These are phyloP conservation scores for Solenopsis invicta DNA, from an alignment of 1,140 invertebrate species.

Conservation along the genomic window DNA sequence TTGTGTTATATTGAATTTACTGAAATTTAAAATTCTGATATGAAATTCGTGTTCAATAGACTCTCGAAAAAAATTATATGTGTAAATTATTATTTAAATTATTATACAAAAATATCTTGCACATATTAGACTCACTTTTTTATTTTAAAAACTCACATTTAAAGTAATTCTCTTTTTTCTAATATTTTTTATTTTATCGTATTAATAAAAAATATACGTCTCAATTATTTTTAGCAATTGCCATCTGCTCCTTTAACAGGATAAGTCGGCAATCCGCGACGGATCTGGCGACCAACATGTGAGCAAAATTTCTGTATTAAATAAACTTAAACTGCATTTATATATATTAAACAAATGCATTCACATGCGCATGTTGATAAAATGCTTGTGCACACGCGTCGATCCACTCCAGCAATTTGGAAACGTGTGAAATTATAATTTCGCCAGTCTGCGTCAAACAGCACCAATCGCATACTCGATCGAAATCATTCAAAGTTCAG, in stretches of 20 bases:
- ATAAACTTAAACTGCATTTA: constrained; percentile 24
- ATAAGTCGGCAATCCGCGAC: constrained; percentile 75
- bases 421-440: neutral
- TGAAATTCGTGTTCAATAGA: too few species aligned
- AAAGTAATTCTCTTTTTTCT: neutral
- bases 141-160: neutral
- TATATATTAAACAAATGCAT: neutral
- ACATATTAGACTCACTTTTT: too few species aligned
- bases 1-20: too few species aligned
- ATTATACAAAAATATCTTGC: too few species aligned
- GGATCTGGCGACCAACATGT: constrained; percentile 76
- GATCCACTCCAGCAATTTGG: neutral
- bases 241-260: constrained; percentile 79
- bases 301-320: constrained; percentile 65
- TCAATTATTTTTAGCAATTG: constrained; percentile 72
- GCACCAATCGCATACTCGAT: constrained; percentile 53
- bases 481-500: constrained; percentile 40
- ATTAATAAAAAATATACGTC: constrained; percentile 13
- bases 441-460: constrained; percentile 15
- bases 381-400: neutral
- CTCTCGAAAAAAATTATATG: too few species aligned
- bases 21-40: too few species aligned
- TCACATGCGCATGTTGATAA: neutral
- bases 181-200: neutral
- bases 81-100: too few species aligned